phyloP scores from a whole-genome alignment of 2,113 vertebrate species.

The Eleginops maclovinus region DNA sequence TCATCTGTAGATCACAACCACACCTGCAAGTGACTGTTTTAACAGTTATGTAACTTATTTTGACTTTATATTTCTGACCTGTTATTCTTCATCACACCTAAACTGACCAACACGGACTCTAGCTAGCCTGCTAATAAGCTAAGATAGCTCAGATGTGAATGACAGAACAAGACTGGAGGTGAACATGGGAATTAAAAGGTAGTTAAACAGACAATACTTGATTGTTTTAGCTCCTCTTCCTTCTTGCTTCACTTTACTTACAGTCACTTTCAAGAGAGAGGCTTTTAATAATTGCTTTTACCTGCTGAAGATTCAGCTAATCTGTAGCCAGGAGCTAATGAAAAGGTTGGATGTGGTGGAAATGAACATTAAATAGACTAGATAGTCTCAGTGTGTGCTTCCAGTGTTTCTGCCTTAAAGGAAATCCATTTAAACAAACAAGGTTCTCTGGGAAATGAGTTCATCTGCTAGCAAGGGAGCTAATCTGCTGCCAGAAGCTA shows the following conservation, averaged over 20 bases:
- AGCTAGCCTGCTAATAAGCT: not conserved
- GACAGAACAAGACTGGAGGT: not conserved
- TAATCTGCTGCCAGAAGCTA: conserved; percentile 48
- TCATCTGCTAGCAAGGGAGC: conserved; percentile 30
- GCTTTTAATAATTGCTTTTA: conserved; percentile 4
- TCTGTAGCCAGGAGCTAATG: conserved; percentile 14
- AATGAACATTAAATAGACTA: not conserved
- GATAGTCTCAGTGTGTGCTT: not conserved
- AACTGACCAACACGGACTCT: not conserved
- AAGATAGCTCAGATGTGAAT: not conserved
- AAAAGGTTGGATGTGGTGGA: not conserved
- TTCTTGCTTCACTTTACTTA: not conserved
- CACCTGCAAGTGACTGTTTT: not conserved
- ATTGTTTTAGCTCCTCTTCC: not conserved
- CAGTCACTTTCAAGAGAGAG: not conserved
- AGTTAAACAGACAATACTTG: not conserved
- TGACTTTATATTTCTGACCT: not conserved
- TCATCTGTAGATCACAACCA: not conserved
- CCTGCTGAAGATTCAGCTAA: conserved; percentile 32
- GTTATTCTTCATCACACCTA: not conserved
- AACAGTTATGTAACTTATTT: not conserved
- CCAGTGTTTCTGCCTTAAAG: not conserved
- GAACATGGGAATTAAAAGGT: not conserved
- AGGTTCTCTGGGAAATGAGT: conserved; percentile 14
- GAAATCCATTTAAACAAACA: conserved; percentile 18